Evolutionary conservation across 2,113 vertebrate species (phyloP), one percentile per base, ranked within the genome.

Genomic region (Carettochelys insculpta): DNA sequence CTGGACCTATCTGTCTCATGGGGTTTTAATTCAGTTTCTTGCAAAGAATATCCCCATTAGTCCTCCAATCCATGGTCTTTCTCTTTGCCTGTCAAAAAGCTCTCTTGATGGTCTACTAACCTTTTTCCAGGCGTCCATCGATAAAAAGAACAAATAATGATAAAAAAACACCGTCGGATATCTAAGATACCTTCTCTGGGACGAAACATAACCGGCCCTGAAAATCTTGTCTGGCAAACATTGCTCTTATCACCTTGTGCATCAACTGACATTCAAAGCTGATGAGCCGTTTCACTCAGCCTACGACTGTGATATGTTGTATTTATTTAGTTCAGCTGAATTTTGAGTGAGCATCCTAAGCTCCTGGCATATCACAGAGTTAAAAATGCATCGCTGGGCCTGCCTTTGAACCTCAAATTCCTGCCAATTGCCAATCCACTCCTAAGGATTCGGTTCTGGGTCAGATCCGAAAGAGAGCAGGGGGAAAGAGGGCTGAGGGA

Each of bases 81-180:
- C 92, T 95, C 96, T 86, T 93, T 77, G 81, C 45, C 73, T 97
- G 96, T 95, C 94, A 94, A 87, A 95, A 95, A 83, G 76, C 50
- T 95, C 80, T 94, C 87, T 86, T 90, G 85, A 94, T 94, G 96
- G 53, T 83, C 86, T 96, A 85, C 75, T 91, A 90, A 17, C 96
- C 89, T 95, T 97, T 94, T 93, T 54, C 50, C 86, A 90, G 48
- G 52, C 80, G 83, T 95, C 92, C 82, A 94, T 89, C 80, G 53
- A 34, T 0, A 12, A 86, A 73, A 88, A 87, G 56, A 95, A 90
- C 52, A 96, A 95, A 95, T 92, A 96, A 94, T 47, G 41, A 83
- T 87, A 94, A 95, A 78, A 96, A 81, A 4, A 0, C 3, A 56
- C 76, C 94, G 85, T 96, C 65, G 88, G 51, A 91, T 87, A 81